Evolutionary conservation across 2,797 vertebrate species (phyloP).

Genomic region (Parauchenoglanis punctatus): DNA sequence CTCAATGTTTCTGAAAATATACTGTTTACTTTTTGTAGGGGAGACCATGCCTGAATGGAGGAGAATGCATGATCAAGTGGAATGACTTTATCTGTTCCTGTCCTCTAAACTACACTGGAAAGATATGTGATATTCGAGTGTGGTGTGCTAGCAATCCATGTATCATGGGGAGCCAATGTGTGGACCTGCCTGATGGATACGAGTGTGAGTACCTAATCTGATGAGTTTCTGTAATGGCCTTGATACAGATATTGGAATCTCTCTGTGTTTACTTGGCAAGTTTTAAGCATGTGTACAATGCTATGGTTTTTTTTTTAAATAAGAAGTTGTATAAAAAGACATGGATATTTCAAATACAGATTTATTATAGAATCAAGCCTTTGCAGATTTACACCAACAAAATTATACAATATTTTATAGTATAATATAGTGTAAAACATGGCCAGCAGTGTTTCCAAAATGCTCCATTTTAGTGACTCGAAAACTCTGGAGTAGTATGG

Average conservation of each 20-base stretch:
- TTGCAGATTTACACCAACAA: background rate
- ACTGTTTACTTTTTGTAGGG: conserved; percentile 60
- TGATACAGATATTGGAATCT: background rate
- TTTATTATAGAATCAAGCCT: background rate
- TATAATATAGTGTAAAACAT: background rate
- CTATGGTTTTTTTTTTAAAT: background rate
- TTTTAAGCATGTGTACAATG: background rate
- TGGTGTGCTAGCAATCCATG: conserved; percentile 89
- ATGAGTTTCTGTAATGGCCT: background rate
- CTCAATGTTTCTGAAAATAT: conserved; percentile 45
- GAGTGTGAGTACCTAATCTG: conserved; percentile 82
- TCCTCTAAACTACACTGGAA: conserved; percentile 83
- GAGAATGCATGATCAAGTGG: conserved; percentile 86
- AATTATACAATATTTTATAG: background rate
- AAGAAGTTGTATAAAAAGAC: background rate
- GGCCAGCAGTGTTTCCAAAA: no score
- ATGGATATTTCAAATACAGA: background rate
- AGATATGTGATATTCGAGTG: conserved; percentile 80
- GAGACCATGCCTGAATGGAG: conserved; percentile 85
- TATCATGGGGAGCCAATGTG: conserved; percentile 75
- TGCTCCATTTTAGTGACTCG: no score
- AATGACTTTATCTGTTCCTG: conserved; percentile 92
- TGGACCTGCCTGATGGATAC: conserved; percentile 86
- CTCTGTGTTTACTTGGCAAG: background rate
- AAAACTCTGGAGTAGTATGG: no score